These are phyloP conservation scores for Lycodopsis pacificus DNA, from an alignment of 2,797 vertebrate genomes.

Conservation along the genomic window DNA sequence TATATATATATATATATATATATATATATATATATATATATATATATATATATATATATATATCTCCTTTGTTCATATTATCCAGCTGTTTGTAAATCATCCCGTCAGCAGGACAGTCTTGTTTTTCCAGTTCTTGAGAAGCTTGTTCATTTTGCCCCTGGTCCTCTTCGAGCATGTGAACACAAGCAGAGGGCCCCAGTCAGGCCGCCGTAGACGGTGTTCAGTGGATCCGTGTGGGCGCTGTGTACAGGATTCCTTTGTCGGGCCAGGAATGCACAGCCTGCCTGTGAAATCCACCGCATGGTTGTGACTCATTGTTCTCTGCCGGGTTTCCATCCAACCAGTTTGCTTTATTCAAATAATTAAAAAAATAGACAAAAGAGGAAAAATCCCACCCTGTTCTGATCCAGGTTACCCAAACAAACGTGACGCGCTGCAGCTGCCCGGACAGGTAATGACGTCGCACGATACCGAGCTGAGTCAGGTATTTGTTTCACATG, in stretches of 20 bases:
- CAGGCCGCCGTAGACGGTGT: constrained; percentile 45
- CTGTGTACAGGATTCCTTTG: constrained; percentile 78
- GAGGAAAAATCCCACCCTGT: neutral
- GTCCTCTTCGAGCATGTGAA: constrained; percentile 42
- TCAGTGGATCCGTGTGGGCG: constrained; percentile 63
- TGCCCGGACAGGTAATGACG: constrained; percentile 18
- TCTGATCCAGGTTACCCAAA: constrained; percentile 40
- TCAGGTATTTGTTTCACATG: constrained; percentile 60
- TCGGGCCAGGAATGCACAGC: constrained; percentile 79
- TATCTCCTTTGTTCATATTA: neutral
- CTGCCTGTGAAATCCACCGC: constrained; percentile 77
- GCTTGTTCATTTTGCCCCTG: constrained; percentile 24
- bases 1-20: too few relatives aligned
- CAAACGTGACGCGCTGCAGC: constrained; percentile 33
- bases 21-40: too few relatives aligned
- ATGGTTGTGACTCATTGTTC: constrained; percentile 77
- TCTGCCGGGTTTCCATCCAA: constrained; percentile 72
- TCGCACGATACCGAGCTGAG: constrained; percentile 57
- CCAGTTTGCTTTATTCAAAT: constrained; percentile 66
- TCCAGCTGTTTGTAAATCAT: neutral
- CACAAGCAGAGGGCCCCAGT: constrained; percentile 26
- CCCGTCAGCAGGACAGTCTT: neutral
- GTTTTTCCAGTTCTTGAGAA: constrained; percentile 29
- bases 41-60: too few relatives aligned
- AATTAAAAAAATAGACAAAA: constrained; percentile 4